These are phyloP conservation scores for Leucoraja erinaceus DNA, from an alignment of 2,113 vertebrate genomes.

Conservation along the genomic window DNA sequence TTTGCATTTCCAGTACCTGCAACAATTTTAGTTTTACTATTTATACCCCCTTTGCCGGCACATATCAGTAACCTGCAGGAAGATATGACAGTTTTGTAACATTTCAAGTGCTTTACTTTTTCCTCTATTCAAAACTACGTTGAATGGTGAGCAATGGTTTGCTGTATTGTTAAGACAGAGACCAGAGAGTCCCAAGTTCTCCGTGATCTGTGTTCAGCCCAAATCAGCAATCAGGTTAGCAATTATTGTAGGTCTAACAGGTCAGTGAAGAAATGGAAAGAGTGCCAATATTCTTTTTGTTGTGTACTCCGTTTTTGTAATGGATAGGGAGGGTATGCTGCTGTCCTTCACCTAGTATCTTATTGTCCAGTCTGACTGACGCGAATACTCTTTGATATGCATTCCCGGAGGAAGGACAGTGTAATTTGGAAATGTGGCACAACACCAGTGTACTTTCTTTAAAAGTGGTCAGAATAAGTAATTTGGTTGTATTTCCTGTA, in stretches of 20 bases:
- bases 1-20: not conserved
- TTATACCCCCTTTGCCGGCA: constrained; percentile 10
- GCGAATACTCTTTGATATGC: not conserved
- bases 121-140: not conserved
- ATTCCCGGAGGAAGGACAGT: not conserved
- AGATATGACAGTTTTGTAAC: not conserved
- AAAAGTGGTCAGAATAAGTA: not conserved
- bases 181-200: not conserved
- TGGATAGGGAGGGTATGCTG: not conserved
- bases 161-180: not conserved
- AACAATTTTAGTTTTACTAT: constrained; percentile 10
- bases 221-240: not conserved
- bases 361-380: not conserved
- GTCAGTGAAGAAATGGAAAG: not conserved
- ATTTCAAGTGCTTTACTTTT: not conserved
- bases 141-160: not conserved
- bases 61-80: not conserved
- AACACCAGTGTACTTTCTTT: not conserved
- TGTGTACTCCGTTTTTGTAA: not conserved
- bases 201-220: not conserved
- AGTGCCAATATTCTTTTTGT: not conserved
- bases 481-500: not conserved
- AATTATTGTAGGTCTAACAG: not conserved
- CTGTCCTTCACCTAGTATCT: not conserved
- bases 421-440: not conserved